Evolutionary conservation across 2,888 invertebrate genomes (phyloP).

Genomic region (Drosophila vallismaia): DNA sequence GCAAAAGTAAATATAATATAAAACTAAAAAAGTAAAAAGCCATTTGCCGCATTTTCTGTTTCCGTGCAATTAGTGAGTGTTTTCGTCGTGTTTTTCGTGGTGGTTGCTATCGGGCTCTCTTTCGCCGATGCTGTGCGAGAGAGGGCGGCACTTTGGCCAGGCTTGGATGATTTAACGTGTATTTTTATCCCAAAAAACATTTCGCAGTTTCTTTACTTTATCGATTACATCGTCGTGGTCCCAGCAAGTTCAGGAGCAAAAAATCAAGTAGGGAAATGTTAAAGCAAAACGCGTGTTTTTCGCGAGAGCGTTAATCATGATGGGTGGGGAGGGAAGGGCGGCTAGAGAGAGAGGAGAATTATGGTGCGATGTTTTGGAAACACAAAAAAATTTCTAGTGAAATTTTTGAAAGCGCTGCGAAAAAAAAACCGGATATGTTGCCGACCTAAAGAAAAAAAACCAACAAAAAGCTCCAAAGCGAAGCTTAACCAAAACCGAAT

Average conservation of each 20-base stretch:
- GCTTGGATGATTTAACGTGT: conserved; percentile 62
- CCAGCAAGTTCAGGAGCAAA: conserved; percentile 36
- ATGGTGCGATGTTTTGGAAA: conserved; percentile 26
- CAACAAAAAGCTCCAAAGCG: conserved; percentile 52
- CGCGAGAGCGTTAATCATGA: conserved; percentile 11
- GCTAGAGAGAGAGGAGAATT: conserved; percentile 9
- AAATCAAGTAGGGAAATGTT: conserved; percentile 52
- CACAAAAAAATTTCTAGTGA: conserved; percentile 72
- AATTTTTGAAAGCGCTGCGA: conserved; percentile 76
- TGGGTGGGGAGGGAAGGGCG: conserved; percentile 1
- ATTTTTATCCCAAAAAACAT: conserved; percentile 12
- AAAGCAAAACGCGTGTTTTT: conserved; percentile 62
- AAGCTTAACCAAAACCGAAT: conserved; percentile 67
- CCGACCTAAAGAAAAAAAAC: conserved; percentile 19
- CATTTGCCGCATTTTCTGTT: conserved; percentile 29
- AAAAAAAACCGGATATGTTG: conserved; percentile 73
- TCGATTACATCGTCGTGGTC: conserved; percentile 66
- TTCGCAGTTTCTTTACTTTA: conserved; percentile 38
- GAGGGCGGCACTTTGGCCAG: conserved; percentile 16
- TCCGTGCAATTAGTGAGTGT: conserved; percentile 38
- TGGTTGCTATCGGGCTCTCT: conserved; percentile 29
- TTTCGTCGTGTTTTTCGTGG: conserved; percentile 45
- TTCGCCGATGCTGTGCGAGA: conserved; percentile 35
- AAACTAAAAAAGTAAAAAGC: conserved; percentile 4
- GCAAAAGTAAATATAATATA: conserved; percentile 57